Evolutionary conservation across 2,888 invertebrate species (phyloP).

Genomic region (Leucophora obtusa): DNA sequence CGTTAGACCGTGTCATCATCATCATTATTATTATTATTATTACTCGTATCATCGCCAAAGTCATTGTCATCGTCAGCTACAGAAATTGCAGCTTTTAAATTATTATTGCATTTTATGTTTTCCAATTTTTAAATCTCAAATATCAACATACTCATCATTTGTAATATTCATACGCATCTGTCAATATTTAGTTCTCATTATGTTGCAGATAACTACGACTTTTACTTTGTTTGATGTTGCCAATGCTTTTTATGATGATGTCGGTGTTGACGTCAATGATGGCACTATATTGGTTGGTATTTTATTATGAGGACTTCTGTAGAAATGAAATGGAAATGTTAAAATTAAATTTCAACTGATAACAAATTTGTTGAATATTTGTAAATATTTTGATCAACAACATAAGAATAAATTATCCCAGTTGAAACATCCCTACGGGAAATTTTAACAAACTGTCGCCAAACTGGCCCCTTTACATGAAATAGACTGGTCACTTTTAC

Average conservation of each 20-base stretch:
- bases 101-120: conserved; percentile 29
- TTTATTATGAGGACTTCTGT: neutral
- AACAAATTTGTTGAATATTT: too few species aligned
- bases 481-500: too few species aligned
- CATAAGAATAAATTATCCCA: too few species aligned
- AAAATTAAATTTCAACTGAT: too few species aligned
- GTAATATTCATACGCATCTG: conserved; percentile 39
- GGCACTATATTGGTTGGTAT: neutral
- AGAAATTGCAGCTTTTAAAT: conserved; percentile 17
- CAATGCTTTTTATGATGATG: conserved; percentile 6
- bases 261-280: conserved; percentile 16
- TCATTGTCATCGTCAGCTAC: neutral
- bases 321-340: too few species aligned
- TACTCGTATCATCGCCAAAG: conserved; percentile 23
- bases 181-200: conserved; percentile 31
- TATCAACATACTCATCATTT: conserved; percentile 35
- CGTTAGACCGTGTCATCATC: conserved; percentile 55
- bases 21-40: neutral
- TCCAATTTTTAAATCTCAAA: conserved; percentile 15
- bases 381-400: too few species aligned
- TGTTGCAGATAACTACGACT: conserved; percentile 10
- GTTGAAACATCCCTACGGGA: too few species aligned
- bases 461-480: too few species aligned
- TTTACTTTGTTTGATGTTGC: neutral
- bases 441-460: too few species aligned